phyloP scores from a whole-genome alignment of 2,888 invertebrate genomes.

The Lepidocyrtoides sp. region DNA sequence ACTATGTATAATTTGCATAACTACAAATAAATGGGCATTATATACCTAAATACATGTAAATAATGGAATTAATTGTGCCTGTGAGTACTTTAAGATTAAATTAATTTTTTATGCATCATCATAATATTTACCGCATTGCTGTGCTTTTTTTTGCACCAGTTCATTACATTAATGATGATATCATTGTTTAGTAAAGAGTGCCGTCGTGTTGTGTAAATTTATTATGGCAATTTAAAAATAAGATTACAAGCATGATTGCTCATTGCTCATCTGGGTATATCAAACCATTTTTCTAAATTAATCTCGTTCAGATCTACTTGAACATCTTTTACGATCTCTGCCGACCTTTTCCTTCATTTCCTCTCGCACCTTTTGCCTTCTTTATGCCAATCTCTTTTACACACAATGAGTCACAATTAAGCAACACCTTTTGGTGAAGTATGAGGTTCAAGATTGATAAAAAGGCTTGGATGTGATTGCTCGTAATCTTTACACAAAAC shows the following conservation, averaged over 20 bases:
- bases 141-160: background rate
- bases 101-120: background rate
- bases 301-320: background rate
- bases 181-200: background rate
- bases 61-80: background rate
- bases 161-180: constrained; percentile 5
- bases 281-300: background rate
- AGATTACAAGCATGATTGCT: background rate
- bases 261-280: background rate
- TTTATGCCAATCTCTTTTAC: background rate
- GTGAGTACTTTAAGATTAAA: background rate
- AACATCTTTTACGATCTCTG: constrained; percentile 19
- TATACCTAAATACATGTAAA: background rate
- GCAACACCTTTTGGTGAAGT: constrained; percentile 7
- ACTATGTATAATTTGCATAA: background rate
- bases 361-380: background rate
- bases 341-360: constrained; percentile 59
- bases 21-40: background rate
- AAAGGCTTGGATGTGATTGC: constrained; percentile 8
- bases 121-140: background rate
- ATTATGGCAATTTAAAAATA: background rate
- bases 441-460: constrained; percentile 24
- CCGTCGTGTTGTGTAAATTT: background rate
- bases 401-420: constrained; percentile 15
- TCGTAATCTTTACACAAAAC: background rate